Conservation (phyloP, 2,113 vertebrate genomes). For the Brienomyrus brachyistius region DNA sequence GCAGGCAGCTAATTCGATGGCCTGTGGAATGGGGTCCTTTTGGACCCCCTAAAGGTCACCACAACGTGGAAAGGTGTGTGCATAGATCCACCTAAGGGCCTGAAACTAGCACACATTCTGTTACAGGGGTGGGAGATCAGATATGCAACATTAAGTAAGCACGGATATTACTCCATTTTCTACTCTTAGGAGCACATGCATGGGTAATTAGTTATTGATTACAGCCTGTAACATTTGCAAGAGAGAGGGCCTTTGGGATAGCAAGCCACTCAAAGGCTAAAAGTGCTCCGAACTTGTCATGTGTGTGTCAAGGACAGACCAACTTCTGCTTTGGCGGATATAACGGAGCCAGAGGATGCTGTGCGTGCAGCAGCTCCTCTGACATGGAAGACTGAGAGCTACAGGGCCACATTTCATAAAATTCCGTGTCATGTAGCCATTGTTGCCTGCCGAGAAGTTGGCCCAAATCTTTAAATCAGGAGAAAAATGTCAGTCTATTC, state of each 20-base stretch:
- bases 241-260: conserved; percentile 19
- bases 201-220: conserved; percentile 38
- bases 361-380: not conserved
- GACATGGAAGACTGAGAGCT: not conserved
- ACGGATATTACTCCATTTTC: not conserved
- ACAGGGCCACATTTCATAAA: not conserved
- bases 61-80: conserved; percentile 9
- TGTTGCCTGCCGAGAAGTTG: not conserved
- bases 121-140: conserved; percentile 20
- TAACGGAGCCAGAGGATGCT: not conserved
- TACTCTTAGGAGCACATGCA: conserved; percentile 5
- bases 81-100: conserved; percentile 11
- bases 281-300: not conserved
- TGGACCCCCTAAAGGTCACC: not conserved
- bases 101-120: conserved; percentile 7
- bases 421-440: not conserved
- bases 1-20: not conserved
- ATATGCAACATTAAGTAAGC: not conserved
- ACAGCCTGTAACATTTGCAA: conserved; percentile 17
- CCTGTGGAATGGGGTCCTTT: not conserved
- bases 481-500: not conserved
- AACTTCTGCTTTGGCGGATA: not conserved
- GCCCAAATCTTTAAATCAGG: not conserved
- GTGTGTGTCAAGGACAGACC: conserved; percentile 12
- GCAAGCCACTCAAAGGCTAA: not conserved